Percentiles rank a stretch among this genome's conserved stretches.
Evolutionary conservation across 2,888 invertebrate genomes (phyloP).

Genomic region (Adelognathus sp.): DNA sequence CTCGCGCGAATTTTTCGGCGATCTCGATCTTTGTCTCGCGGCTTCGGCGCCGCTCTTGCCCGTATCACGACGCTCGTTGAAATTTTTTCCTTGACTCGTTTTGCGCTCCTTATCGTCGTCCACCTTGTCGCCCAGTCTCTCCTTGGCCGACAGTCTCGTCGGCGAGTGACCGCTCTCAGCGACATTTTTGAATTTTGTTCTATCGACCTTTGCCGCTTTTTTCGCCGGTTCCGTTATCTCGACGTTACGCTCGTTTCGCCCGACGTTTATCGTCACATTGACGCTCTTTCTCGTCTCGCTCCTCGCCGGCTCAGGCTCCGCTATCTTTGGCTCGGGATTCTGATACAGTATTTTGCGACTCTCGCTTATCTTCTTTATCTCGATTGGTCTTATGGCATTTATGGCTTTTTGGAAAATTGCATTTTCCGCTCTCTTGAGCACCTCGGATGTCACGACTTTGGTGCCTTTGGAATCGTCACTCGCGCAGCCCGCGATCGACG

Average conservation of each 20-base stretch:
- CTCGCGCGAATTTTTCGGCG: conserved; percentile 80
- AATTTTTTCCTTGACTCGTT: conserved; percentile 81
- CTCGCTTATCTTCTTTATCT: conserved; percentile 88
- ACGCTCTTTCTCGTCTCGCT: conserved; percentile 75
- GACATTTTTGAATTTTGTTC: conserved; percentile 75
- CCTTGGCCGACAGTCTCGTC: conserved; percentile 88
- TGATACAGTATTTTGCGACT: conserved; percentile 87
- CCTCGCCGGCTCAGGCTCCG: conserved; percentile 64
- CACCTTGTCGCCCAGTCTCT: conserved; percentile 90
- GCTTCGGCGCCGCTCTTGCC: conserved; percentile 46
- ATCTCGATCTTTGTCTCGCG: conserved; percentile 77
- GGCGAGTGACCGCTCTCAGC: conserved; percentile 82
- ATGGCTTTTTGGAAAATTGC: conserved; percentile 95
- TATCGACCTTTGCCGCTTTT: conserved; percentile 75
- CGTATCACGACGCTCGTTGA: conserved; percentile 50
- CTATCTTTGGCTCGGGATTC: conserved; percentile 78
- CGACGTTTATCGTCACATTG: conserved; percentile 78
- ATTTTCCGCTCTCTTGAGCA: conserved; percentile 94
- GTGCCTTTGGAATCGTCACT: conserved; percentile 72
- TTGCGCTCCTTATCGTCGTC: conserved; percentile 82
- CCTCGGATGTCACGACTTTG: conserved; percentile 91
- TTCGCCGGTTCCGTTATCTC: conserved; percentile 76
- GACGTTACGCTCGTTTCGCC: conserved; percentile 77
- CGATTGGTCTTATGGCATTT: conserved; percentile 89
- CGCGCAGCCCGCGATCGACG: conserved; percentile 63